Conservation (phyloP, 2,888 invertebrate genomes). For the Agriotes lineatus region DNA sequence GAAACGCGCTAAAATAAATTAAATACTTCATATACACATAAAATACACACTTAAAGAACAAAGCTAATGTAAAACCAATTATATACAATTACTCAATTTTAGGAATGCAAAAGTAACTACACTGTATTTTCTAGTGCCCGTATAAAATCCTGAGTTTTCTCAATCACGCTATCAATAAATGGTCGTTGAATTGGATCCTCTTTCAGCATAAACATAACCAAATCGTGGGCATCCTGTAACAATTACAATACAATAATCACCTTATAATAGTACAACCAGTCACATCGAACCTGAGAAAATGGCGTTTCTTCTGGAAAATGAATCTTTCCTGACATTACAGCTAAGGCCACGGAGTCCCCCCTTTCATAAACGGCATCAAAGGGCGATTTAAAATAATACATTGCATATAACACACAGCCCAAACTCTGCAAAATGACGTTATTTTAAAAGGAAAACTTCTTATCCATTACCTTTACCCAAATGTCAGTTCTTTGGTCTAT, state of each 20-base stretch:
- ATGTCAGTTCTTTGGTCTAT: conserved; percentile 89
- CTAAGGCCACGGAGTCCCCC: conserved; percentile 89
- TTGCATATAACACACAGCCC: conserved; percentile 87
- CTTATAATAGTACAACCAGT: conserved; percentile 41
- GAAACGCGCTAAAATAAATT: not conserved
- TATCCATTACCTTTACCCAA: conserved; percentile 72
- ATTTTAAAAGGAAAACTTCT: not conserved
- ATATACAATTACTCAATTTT: not conserved
- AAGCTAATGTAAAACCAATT: too few species aligned
- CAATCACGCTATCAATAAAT: conserved; percentile 79
- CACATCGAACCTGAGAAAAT: conserved; percentile 69
- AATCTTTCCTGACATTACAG: conserved; percentile 82
- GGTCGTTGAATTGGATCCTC: conserved; percentile 84
- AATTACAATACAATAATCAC: conserved; percentile 2
- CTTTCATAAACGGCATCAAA: conserved; percentile 87
- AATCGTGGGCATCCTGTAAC: conserved; percentile 74
- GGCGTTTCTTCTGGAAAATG: conserved; percentile 78
- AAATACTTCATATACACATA: not conserved
- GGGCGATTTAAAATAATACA: conserved; percentile 88
- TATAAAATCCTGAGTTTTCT: conserved; percentile 71
- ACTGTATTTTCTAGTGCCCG: conserved; percentile 71
- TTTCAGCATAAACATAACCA: conserved; percentile 78
- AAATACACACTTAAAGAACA: not conserved
- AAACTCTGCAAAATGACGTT: conserved; percentile 78
- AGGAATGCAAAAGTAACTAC: conserved; percentile 57